Conservation (phyloP, 2,888 invertebrate species). For the Patella pellucida region DNA sequence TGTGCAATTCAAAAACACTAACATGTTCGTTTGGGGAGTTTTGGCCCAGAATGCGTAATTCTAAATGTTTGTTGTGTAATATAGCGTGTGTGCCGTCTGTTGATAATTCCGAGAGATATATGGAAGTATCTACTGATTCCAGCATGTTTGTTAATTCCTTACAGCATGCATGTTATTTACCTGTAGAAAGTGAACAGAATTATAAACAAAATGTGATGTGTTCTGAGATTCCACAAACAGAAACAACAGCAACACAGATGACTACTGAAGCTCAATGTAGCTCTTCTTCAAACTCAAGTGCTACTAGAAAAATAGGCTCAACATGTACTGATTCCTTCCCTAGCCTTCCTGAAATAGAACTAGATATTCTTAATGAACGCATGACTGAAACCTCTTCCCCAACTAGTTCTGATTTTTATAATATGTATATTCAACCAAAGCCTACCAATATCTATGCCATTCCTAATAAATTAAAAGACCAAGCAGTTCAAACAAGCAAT, state of each 20-base stretch:
- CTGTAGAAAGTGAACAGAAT: not conserved
- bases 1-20: constrained; percentile 2
- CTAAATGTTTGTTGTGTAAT: not conserved
- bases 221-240: not conserved
- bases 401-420: not conserved
- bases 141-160: not conserved
- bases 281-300: not conserved
- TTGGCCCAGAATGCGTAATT: not conserved
- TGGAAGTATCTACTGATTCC: not conserved
- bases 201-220: not conserved
- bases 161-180: not conserved
- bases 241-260: not conserved
- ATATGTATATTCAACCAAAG: not conserved
- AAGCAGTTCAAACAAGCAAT: not conserved
- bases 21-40: not conserved
- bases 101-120: not conserved
- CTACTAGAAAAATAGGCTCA: not conserved
- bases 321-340: constrained; percentile 9
- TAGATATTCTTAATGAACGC: not conserved
- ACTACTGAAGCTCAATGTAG: not conserved
- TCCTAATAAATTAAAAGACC: not conserved
- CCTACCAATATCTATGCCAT: not conserved
- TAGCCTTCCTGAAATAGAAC: constrained; percentile 2
- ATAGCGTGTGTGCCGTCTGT: not conserved
- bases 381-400: not conserved